phyloP scores from a whole-genome alignment of 2,888 invertebrate genomes.

The Acleris literana region DNA sequence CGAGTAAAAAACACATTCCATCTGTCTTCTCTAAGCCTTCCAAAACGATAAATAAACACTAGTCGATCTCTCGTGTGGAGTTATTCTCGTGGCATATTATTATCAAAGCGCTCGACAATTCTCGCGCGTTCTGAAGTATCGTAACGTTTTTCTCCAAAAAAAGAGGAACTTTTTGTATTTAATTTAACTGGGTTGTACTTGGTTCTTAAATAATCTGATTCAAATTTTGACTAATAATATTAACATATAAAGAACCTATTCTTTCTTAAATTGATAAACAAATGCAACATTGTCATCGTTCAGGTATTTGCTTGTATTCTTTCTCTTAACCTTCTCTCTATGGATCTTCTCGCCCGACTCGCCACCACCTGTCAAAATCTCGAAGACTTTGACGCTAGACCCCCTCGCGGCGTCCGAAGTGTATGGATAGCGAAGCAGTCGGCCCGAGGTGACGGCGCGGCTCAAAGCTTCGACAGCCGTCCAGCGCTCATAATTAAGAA shows the following conservation, averaged over 20 bases:
- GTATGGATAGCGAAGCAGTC: constrained; percentile 63
- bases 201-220: too few species aligned
- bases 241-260: too few species aligned
- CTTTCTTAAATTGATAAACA: too few species aligned
- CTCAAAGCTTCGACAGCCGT: constrained; percentile 84
- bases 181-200: too few species aligned
- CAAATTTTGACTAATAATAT: too few species aligned
- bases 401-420: constrained; percentile 49
- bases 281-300: too few species aligned
- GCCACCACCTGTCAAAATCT: constrained; percentile 10
- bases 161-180: too few species aligned
- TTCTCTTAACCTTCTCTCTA: too few species aligned
- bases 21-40: constrained; percentile 79
- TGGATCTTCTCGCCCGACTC: not conserved
- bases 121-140: constrained; percentile 27
- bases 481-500: constrained; percentile 84
- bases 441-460: constrained; percentile 80
- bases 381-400: constrained; percentile 40
- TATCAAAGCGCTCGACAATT: constrained; percentile 54
- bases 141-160: too few species aligned
- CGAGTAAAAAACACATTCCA: constrained; percentile 77
- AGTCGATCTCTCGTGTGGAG: constrained; percentile 68
- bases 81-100: constrained; percentile 56
- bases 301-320: too few species aligned
- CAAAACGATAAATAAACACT: constrained; percentile 83